A percentile compares a stretch with the other conserved stretches of the same genome.
Conservation (phyloP, 2,113 vertebrate genomes). For the Limnothrissa miodon region DNA sequence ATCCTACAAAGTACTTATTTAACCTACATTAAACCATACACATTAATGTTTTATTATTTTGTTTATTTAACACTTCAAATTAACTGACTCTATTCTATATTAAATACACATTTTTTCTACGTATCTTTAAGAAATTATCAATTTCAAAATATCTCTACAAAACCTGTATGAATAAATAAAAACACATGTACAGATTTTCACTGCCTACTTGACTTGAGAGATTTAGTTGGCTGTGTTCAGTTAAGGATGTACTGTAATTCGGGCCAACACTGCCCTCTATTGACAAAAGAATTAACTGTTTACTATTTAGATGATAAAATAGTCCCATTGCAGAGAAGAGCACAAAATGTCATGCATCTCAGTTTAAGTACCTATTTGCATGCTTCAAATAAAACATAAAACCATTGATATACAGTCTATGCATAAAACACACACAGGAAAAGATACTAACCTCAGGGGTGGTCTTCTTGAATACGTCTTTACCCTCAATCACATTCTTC, state of each 20-base stretch:
- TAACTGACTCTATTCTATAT: too few relatives aligned
- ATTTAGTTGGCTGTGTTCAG: not conserved
- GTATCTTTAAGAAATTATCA: not conserved
- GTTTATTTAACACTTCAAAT: too few relatives aligned
- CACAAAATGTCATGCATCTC: not conserved
- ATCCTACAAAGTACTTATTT: not conserved
- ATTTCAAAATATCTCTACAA: not conserved
- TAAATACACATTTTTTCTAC: not conserved
- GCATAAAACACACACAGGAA: not conserved
- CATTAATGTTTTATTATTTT: not conserved
- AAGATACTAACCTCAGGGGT: conserved; percentile 79
- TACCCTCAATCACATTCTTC: conserved; percentile 82
- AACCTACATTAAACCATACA: not conserved
- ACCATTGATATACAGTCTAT: not conserved
- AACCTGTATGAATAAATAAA: not conserved
- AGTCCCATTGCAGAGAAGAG: not conserved
- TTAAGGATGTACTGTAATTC: not conserved
- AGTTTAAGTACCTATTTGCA: not conserved
- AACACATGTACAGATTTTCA: not conserved
- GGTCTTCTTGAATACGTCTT: conserved; percentile 87
- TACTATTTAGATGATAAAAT: not conserved
- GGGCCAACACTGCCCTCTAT: not conserved
- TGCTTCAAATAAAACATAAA: not conserved
- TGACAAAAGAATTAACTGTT: not conserved
- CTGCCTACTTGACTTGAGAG: not conserved